Conservation (phyloP, 2,113 vertebrate species). For the Merops nubicus region DNA sequence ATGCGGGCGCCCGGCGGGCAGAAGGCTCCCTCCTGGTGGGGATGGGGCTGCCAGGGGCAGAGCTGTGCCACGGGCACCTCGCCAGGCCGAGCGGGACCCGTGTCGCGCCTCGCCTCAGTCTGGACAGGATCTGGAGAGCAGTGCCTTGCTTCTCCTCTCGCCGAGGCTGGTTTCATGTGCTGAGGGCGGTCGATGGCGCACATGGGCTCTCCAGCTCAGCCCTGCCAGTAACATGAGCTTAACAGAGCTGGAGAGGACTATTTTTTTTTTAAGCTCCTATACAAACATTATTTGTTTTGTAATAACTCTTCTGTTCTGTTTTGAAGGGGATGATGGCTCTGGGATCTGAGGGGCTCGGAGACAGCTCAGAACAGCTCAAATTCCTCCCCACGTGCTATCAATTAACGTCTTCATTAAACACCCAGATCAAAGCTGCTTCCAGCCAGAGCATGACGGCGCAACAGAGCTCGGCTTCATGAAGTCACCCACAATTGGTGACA, state of each 20-base stretch:
- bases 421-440: slow-evolving; percentile 62
- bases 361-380: slow-evolving; percentile 49
- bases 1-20: not conserved
- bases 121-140: not conserved
- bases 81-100: not conserved
- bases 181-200: not conserved
- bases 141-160: not conserved
- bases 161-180: not conserved
- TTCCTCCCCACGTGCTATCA: slow-evolving; percentile 68
- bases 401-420: slow-evolving; percentile 72
- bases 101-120: not conserved
- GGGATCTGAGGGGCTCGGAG: slow-evolving; percentile 23
- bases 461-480: not conserved
- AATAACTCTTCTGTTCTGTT: slow-evolving; percentile 62
- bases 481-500: slow-evolving; percentile 2
- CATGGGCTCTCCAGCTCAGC: not conserved
- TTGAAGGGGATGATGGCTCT: slow-evolving; percentile 64
- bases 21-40: not conserved
- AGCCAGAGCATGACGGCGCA: slow-evolving; percentile 45
- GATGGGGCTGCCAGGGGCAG: not conserved
- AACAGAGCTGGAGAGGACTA: slow-evolving; percentile 30
- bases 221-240: not conserved
- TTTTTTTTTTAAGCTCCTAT: slow-evolving; percentile 19
- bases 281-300: slow-evolving; percentile 68
- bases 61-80: fast-evolving